Base-by-base conservation (phyloP, 2,888 invertebrate species). In the Nemurella pictetii region DNA sequence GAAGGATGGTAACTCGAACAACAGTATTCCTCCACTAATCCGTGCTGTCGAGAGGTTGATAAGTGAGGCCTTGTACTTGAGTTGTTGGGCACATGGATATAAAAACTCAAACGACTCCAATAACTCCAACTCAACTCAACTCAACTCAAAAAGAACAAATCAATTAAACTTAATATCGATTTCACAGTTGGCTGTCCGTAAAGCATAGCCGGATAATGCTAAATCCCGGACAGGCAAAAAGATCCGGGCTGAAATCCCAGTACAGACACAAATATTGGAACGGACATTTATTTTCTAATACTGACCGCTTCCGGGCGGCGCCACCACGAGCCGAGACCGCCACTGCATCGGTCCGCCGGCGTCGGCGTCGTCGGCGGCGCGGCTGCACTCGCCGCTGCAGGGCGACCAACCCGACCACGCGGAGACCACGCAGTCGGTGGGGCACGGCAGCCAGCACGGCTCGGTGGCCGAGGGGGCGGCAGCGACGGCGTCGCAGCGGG, bases 341-440 rank as follows among this genome's bases (percentile, higher is more conserved):
- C 88, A 89, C 25, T 88, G 86, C 77, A 89, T 87, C 55, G 55
- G 55, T 5, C 89, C 89, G 30, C 88, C 87, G 83, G 88, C 88
- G 72, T 87, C 87, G 15, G 87, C 86, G 0, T 91, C 88, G n/a
- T 89, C 88, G 55, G 86, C 87, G n/a, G 87, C 86, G 0, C 91
- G 88, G 20, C 89, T 88, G 86, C 89, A 89, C 30, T 87, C 86
- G 85, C 88, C 88, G 0, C 89, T 88, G 89, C 93, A 93, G 0
- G 90, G 89, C 0, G 91, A 89, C 94, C 94, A 94, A 0, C 91
- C 88, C 0, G 91, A 92, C 94, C 94, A 94, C 0, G 93, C 90
- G 0, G 94, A 93, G 83, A 94, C 92, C 32, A 94, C 94, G 89
- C 94, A 94, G 90, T 94, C 94, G n/a, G 93, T 92, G 0, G 94